Evolutionary conservation across 2,797 vertebrate genomes (phyloP), one percentile per base, ranked within the genome.

Genomic region (Pogonophryne albipinna): DNA sequence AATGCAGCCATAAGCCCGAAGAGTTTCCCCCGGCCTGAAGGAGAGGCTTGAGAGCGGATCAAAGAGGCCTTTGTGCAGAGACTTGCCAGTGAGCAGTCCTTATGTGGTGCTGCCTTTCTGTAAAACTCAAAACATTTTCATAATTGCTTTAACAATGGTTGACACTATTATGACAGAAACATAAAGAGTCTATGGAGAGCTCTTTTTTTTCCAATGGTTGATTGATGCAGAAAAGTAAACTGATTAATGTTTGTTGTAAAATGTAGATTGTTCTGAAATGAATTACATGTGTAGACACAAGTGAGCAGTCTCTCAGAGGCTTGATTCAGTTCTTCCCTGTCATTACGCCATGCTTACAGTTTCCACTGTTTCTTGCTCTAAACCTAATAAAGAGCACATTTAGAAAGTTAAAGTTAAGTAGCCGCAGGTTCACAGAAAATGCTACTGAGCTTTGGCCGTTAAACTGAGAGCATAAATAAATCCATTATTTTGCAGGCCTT

Each of bases 31-130:
- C 14, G 65, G 53, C 63, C 80, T 62, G 75, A 70, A 74, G 82
- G 87, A 74, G 50, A 70, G 68, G 71, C 80, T 87, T 59, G 74
- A 60, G 79, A 78, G 72, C 10, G 19, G 82, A 82, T 92, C 86
- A 93, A 90, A 91, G 86, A 52, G 51, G 77, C 80, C 84, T 91
- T 90, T 89, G 85, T 90, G 82, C 72, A 70, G 44, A 71, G 74
- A 83, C 71, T 73, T 60, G 74, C 70, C 68, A 45, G 78, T 27
- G 15, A 65, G 71, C 62, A 69, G 86, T 60, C 85, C 57, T 64
- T 58, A 14, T 52, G 65, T 61, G 82, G 65, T 12, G 55, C 74
- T 27, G 76, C 65, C 14, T 59, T 64, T 51, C 57, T 79, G 76
- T 72, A 47, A 74, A 78, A 79, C 66, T n/a, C n/a, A n/a, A n/a